phyloP scores from a whole-genome alignment of 2,888 invertebrate genomes.

The Limnephilus lunatus region DNA sequence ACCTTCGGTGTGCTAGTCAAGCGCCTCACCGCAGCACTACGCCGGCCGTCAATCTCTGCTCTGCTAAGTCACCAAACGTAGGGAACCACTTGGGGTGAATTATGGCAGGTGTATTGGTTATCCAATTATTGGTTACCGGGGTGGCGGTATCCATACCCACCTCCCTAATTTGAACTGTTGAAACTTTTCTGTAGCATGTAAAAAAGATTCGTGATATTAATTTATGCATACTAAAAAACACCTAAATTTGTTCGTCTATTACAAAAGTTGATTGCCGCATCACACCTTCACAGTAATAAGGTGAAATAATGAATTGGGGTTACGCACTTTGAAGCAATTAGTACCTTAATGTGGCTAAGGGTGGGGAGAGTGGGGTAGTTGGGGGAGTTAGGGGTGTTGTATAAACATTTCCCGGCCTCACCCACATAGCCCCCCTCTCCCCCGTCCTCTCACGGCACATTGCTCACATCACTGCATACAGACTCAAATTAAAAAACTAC shows the following conservation, averaged over 20 bases:
- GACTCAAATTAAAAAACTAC: neutral
- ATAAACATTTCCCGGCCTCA: neutral
- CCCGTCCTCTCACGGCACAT: neutral
- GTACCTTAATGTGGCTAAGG: neutral
- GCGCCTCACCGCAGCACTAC: too few relatives aligned
- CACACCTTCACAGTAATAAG: neutral
- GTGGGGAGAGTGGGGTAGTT: neutral
- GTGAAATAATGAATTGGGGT: neutral
- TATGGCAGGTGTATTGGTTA: too few relatives aligned
- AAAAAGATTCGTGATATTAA: neutral
- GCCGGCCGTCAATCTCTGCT: too few relatives aligned
- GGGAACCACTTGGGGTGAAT: too few relatives aligned
- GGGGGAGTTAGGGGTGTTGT: neutral
- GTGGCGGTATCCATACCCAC: too few relatives aligned
- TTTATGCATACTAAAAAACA: neutral
- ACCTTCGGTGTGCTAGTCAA: too few relatives aligned
- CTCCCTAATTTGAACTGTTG: too few relatives aligned
- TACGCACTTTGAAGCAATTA: neutral
- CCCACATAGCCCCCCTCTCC: neutral
- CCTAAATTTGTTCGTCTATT: neutral
- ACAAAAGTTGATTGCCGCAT: neutral
- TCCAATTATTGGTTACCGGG: too few relatives aligned
- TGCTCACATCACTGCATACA: neutral
- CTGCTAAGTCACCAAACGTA: too few relatives aligned
- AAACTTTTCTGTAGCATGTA: neutral